A percentile compares a stretch with the other conserved stretches of the same genome.
Conservation (phyloP, 2,797 vertebrate species). For the Petrocephalus schoutedeni region DNA sequence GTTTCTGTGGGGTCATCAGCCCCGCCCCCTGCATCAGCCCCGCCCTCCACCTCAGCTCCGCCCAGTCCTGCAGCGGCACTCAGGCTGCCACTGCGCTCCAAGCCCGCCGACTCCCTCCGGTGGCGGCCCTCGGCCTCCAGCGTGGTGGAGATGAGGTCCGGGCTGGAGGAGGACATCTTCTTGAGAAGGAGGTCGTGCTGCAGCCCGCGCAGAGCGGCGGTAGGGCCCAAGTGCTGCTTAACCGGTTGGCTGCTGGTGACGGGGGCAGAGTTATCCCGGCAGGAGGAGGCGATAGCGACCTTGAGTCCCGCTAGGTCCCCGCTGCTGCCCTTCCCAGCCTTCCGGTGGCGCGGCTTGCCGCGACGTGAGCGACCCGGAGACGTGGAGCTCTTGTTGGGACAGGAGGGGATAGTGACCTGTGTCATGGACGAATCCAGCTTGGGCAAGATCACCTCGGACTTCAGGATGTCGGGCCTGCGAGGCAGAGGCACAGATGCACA, state of each 20-base stretch:
- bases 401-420: conserved; percentile 81
- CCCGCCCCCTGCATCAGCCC: conserved; percentile 41
- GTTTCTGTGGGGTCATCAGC: conserved; percentile 60
- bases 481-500: not conserved
- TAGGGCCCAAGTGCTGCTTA: conserved; percentile 59
- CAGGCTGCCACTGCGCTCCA: conserved; percentile 62
- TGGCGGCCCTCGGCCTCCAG: conserved; percentile 63
- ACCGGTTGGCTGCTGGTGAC: conserved; percentile 54
- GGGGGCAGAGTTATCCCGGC: conserved; percentile 47
- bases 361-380: conserved; percentile 82
- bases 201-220: conserved; percentile 64
- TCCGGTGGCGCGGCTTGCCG: conserved; percentile 83
- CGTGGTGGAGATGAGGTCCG: conserved; percentile 85
- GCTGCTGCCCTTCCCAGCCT: conserved; percentile 78
- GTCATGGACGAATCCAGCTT: conserved; percentile 84
- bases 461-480: conserved; percentile 84
- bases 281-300: conserved; percentile 61
- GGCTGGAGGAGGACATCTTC: conserved; percentile 86
- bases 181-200: conserved; percentile 79
- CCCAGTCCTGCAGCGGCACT: conserved; percentile 62
- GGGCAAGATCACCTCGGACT: conserved; percentile 86
- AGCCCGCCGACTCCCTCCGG: conserved; percentile 53
- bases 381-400: conserved; percentile 80
- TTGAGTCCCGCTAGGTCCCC: conserved; percentile 76
- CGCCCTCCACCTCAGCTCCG: conserved; percentile 34